phyloP scores from a whole-genome alignment of 2,888 invertebrate species.

The Augochlorella aurata region DNA sequence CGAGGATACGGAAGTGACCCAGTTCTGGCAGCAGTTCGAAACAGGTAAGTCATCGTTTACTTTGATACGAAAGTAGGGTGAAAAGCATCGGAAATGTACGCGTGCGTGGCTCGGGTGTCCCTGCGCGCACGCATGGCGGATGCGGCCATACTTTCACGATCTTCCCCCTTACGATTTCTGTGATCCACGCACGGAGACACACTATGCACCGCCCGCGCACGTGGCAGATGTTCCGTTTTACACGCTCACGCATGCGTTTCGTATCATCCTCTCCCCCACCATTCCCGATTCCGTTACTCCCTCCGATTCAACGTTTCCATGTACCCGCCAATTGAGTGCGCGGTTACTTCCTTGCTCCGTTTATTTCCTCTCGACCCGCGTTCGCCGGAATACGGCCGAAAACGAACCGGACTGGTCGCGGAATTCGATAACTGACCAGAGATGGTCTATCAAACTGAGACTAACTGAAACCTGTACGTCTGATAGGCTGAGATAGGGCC shows the following conservation, averaged over 20 bases:
- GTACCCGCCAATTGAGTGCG: conserved; percentile 28
- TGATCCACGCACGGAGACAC: conserved; percentile 67
- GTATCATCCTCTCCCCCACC: conserved; percentile 36
- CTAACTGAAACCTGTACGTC: no score
- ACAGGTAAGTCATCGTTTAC: neutral
- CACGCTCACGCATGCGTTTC: conserved; percentile 70
- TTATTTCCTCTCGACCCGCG: neutral
- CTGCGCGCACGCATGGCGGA: conserved; percentile 71
- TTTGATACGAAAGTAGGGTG: neutral
- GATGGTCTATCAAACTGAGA: no score
- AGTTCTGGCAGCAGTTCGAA: neutral
- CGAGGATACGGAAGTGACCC: neutral
- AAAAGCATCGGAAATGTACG: conserved; percentile 23
- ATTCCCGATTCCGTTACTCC: conserved; percentile 32
- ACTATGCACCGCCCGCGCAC: conserved; percentile 73
- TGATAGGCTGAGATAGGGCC: no score
- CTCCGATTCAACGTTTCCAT: conserved; percentile 24
- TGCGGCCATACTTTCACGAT: conserved; percentile 73
- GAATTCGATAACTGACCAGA: no score
- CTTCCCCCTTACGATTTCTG: conserved; percentile 70
- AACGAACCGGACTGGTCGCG: no score
- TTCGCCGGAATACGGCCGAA: neutral
- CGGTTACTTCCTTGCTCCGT: neutral
- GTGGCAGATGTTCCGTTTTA: conserved; percentile 75
- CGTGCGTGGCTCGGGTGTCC: conserved; percentile 19